phyloP scores from a whole-genome alignment of 1,140 invertebrate species.

The Drosophila simulans region DNA sequence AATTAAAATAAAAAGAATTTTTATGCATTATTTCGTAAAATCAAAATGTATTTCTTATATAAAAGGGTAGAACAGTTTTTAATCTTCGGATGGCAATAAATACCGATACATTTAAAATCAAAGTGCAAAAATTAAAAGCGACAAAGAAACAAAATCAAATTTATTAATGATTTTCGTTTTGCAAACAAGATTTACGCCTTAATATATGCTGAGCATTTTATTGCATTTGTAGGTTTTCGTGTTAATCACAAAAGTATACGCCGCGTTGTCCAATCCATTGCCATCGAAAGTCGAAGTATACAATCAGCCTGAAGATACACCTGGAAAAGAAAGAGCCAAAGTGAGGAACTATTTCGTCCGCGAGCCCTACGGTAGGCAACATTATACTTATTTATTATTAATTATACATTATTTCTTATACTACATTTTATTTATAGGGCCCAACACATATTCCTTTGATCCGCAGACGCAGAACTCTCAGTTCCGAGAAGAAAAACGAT shows the following conservation, averaged over 20 bases:
- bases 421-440: slow-evolving; percentile 77
- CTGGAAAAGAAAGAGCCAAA: slow-evolving; percentile 31
- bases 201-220: slow-evolving; percentile 14
- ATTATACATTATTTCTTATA: neutral
- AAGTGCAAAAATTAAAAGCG: no score
- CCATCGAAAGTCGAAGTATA: slow-evolving; percentile 38
- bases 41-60: no score
- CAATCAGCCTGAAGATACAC: slow-evolving; percentile 26
- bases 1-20: no score
- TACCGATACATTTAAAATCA: no score
- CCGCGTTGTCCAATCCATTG: slow-evolving; percentile 32
- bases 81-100: neutral
- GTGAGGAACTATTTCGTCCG: slow-evolving; percentile 69
- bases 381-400: neutral
- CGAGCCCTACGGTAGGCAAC: slow-evolving; percentile 73
- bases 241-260: slow-evolving; percentile 72
- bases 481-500: slow-evolving; percentile 88
- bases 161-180: no score
- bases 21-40: no score
- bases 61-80: no score
- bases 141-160: neutral
- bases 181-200: neutral
- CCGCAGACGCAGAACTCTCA: slow-evolving; percentile 87
- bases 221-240: slow-evolving; percentile 30
- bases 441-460: slow-evolving; percentile 89